These are phyloP conservation scores for Tryphoninae sp. DNA, from an alignment of 2,888 invertebrate genomes.

Conservation along the genomic window DNA sequence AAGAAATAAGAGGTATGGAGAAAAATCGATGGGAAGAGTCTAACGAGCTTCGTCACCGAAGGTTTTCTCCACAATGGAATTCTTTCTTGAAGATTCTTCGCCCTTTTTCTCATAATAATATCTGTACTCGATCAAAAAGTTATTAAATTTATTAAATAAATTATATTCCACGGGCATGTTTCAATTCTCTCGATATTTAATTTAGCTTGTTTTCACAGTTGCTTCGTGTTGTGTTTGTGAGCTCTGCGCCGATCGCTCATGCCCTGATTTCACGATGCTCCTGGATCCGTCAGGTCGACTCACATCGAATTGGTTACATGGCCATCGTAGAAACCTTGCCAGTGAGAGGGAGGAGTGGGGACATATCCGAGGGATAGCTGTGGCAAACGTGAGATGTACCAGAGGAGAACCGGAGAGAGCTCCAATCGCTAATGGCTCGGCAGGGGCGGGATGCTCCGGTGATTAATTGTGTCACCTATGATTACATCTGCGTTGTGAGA, in stretches of 20 bases:
- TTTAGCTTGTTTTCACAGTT: background rate
- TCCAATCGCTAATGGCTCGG: slow-evolving; percentile 74
- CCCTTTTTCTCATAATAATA: background rate
- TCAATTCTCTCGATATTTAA: background rate
- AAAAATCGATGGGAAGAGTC: slow-evolving; percentile 51
- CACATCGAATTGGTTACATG: slow-evolving; percentile 52
- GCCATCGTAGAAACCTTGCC: slow-evolving; percentile 17
- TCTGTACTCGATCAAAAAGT: background rate
- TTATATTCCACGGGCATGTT: background rate
- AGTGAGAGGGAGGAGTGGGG: slow-evolving; percentile 25
- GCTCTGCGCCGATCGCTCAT: background rate
- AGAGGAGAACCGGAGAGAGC: slow-evolving; percentile 49
- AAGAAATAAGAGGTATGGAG: background rate
- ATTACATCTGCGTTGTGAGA: slow-evolving; percentile 73
- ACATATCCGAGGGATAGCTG: slow-evolving; percentile 21
- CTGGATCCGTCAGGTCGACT: slow-evolving; percentile 41
- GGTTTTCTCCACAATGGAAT: background rate
- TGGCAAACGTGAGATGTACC: slow-evolving; percentile 44
- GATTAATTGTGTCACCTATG: slow-evolving; percentile 79
- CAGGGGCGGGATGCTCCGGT: slow-evolving; percentile 74
- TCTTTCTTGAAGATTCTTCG: background rate
- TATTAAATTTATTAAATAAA: background rate
- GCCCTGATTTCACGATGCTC: slow-evolving; percentile 29
- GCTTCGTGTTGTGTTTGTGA: background rate
- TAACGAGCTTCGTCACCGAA: slow-evolving; percentile 56